Evolutionary conservation across 2,797 vertebrate genomes (phyloP).

Genomic region (Naso thynnoides): DNA sequence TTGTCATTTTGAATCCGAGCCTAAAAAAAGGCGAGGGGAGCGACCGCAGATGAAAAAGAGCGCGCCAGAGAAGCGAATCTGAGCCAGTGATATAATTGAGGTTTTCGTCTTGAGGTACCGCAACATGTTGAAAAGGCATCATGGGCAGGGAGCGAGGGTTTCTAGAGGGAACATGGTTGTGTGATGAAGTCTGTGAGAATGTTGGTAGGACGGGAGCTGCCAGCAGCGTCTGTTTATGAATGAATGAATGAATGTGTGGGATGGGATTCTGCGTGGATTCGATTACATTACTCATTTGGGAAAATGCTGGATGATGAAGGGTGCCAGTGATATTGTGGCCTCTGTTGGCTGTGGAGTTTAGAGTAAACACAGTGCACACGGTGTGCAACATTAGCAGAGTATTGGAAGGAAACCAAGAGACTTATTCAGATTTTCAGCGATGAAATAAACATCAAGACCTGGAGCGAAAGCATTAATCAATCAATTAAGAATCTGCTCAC

Average conservation of each 20-base stretch:
- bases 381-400: conserved; percentile 5
- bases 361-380: conserved; percentile 12
- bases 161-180: conserved; percentile 34
- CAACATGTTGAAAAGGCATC: conserved; percentile 80
- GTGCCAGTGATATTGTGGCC: conserved; percentile 28
- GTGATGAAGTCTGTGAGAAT: conserved; percentile 49
- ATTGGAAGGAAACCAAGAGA: conserved; percentile 11
- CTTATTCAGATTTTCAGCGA: conserved; percentile 23
- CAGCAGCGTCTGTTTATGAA: conserved; percentile 47
- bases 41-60: conserved; percentile 51
- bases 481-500: conserved; percentile 10
- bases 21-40: conserved; percentile 28
- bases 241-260: conserved; percentile 49
- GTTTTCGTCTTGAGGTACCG: conserved; percentile 64
- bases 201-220: conserved; percentile 17
- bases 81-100: conserved; percentile 72
- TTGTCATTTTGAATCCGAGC: conserved; percentile 34
- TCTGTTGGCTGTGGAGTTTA: conserved; percentile 51
- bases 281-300: conserved; percentile 45
- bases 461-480: conserved; percentile 23
- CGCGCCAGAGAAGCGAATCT: conserved; percentile 31
- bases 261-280: conserved; percentile 24
- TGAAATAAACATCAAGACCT: conserved; percentile 5
- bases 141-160: conserved; percentile 42
- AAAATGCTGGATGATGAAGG: conserved; percentile 36